Percentiles rank a stretch among this genome's conserved stretches.
phyloP scores from a whole-genome alignment of 2,888 invertebrate species.

The Ernsta delagoae region DNA sequence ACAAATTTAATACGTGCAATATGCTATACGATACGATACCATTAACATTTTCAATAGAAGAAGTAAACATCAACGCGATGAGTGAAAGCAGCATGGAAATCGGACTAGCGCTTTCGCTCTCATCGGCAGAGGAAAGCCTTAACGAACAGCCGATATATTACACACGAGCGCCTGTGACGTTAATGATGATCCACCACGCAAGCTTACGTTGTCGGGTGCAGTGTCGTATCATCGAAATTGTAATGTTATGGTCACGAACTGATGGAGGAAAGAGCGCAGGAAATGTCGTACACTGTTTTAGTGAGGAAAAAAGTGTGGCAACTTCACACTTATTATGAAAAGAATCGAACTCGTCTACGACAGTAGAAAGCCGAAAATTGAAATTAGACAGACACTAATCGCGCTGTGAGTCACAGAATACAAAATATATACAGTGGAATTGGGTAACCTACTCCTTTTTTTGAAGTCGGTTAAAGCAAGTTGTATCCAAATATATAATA shows the following conservation, averaged over 20 bases:
- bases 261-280: background rate
- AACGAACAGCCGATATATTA: conserved; percentile 8
- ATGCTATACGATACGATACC: too few relatives aligned
- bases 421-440: too few relatives aligned
- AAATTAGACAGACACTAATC: too few relatives aligned
- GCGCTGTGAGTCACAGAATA: too few relatives aligned
- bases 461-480: too few relatives aligned
- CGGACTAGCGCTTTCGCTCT: conserved; percentile 44
- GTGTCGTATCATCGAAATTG: background rate
- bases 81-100: conserved; percentile 44
- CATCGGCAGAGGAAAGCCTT: conserved; percentile 36
- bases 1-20: too few relatives aligned
- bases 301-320: too few relatives aligned
- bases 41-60: conserved; percentile 6
- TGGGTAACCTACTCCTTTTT: too few relatives aligned
- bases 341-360: too few relatives aligned
- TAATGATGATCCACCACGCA: conserved; percentile 31
- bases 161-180: conserved; percentile 1
- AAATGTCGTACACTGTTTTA: too few relatives aligned
- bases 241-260: background rate
- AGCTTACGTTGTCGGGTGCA: background rate
- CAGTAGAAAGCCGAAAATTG: too few relatives aligned
- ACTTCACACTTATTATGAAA: too few relatives aligned
- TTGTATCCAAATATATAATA: background rate
- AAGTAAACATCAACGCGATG: conserved; percentile 24